phyloP scores from a whole-genome alignment of 2,888 invertebrate species.

The Drosophila subquinaria region DNA sequence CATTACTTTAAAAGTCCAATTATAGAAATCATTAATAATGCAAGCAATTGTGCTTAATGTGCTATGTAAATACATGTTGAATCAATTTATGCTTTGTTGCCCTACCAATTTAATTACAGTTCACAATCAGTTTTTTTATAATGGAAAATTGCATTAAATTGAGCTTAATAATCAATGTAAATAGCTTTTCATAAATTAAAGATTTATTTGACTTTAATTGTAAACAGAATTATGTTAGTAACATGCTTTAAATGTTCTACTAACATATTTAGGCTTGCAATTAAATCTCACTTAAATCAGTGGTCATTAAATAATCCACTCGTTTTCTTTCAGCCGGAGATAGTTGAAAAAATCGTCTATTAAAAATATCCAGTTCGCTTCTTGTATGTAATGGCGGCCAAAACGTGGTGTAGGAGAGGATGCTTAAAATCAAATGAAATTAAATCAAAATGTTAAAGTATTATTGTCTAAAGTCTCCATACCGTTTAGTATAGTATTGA shows the following conservation, averaged over 20 bases:
- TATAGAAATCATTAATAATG: background rate
- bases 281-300: slow-evolving; percentile 26
- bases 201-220: slow-evolving; percentile 27
- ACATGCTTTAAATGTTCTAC: background rate
- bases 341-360: slow-evolving; percentile 51
- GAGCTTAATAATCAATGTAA: slow-evolving; percentile 1
- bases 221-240: slow-evolving; percentile 37
- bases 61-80: background rate
- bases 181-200: background rate
- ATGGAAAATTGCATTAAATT: background rate
- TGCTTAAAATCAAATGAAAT: background rate
- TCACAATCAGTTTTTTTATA: background rate
- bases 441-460: background rate
- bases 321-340: slow-evolving; percentile 32
- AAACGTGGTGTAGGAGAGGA: slow-evolving; percentile 33
- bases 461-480: background rate
- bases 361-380: slow-evolving; percentile 42
- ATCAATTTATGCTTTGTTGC: background rate
- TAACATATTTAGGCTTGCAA: slow-evolving; percentile 36
- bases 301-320: slow-evolving; percentile 48
- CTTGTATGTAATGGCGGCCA: slow-evolving; percentile 63
- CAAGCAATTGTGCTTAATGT: background rate
- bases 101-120: background rate
- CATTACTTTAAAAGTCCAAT: background rate
- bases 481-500: slow-evolving; percentile 46